Evolutionary conservation across 2,888 invertebrate genomes (phyloP).

Genomic region (Epinotia bilunana): DNA sequence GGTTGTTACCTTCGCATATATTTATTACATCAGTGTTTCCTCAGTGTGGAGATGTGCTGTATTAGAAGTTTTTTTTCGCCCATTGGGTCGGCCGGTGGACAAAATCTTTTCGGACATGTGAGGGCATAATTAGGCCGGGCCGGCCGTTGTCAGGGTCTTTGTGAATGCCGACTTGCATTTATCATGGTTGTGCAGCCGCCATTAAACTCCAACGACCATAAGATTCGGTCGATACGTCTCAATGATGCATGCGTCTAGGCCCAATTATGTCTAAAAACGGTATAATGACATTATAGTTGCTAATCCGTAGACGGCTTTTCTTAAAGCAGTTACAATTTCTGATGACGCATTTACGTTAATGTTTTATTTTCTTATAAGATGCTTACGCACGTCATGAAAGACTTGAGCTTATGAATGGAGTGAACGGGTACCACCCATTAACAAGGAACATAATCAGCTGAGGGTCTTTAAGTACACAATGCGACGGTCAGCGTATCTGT

Average conservation of each 20-base stretch:
- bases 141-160: slow-evolving; percentile 69
- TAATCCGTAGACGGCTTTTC: slow-evolving; percentile 45
- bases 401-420: slow-evolving; percentile 29
- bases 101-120: slow-evolving; percentile 59
- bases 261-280: slow-evolving; percentile 70
- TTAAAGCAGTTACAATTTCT: slow-evolving; percentile 27
- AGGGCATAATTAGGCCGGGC: slow-evolving; percentile 71
- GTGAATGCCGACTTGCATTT: slow-evolving; percentile 72
- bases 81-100: slow-evolving; percentile 62
- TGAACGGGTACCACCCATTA: slow-evolving; percentile 37
- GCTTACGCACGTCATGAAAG: slow-evolving; percentile 8
- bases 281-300: slow-evolving; percentile 62
- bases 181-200: slow-evolving; percentile 70
- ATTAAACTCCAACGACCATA: slow-evolving; percentile 77
- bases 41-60: background rate
- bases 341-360: slow-evolving; percentile 24
- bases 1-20: slow-evolving; percentile 38
- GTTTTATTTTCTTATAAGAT: slow-evolving; percentile 30
- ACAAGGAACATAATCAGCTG: slow-evolving; percentile 30
- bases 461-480: slow-evolving; percentile 32
- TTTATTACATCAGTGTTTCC: slow-evolving; percentile 39
- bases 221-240: slow-evolving; percentile 73
- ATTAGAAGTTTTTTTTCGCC: slow-evolving; percentile 53
- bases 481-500: slow-evolving; percentile 21
- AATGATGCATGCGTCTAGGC: slow-evolving; percentile 61